Evolutionary conservation across 2,888 invertebrate genomes (phyloP).

Genomic region (Gastracanthus pulcherrimus): DNA sequence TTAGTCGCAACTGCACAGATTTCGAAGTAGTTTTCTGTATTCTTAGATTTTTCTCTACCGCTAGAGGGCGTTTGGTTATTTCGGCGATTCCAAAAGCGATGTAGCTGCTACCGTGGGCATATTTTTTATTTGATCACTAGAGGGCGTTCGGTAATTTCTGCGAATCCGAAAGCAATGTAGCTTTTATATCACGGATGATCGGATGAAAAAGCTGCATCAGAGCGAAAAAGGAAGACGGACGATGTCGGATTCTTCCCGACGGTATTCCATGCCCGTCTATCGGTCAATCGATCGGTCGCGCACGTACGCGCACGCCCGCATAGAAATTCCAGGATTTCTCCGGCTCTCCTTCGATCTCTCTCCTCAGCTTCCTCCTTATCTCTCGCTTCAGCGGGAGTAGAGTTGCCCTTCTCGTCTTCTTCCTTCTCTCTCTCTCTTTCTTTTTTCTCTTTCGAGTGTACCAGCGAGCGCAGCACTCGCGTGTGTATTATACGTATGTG

Average conservation of each 20-base stretch:
- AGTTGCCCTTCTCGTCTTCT: background rate
- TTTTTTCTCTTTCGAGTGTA: background rate
- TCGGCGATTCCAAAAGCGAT: background rate
- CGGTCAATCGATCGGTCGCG: conserved; percentile 31
- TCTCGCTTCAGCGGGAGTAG: background rate
- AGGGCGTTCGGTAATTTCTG: too few relatives aligned
- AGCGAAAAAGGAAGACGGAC: too few relatives aligned
- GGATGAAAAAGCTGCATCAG: too few relatives aligned
- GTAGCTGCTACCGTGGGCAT: too few relatives aligned
- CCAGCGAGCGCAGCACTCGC: background rate
- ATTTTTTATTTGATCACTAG: too few relatives aligned
- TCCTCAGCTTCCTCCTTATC: background rate
- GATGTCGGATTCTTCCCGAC: too few relatives aligned
- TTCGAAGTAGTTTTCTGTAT: too few relatives aligned
- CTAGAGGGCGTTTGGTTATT: background rate
- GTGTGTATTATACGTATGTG: background rate
- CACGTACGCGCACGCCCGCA: conserved; percentile 33
- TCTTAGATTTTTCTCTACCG: too few relatives aligned
- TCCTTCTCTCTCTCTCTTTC: background rate
- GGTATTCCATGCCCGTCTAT: conserved; percentile 15
- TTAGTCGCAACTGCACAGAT: too few relatives aligned
- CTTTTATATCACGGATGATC: too few relatives aligned
- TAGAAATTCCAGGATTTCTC: conserved; percentile 15
- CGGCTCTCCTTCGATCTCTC: background rate
- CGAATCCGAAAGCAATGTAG: too few relatives aligned